Base-by-base conservation (phyloP, 2,888 invertebrate species). In the Glyphotaelius pellucidus region DNA sequence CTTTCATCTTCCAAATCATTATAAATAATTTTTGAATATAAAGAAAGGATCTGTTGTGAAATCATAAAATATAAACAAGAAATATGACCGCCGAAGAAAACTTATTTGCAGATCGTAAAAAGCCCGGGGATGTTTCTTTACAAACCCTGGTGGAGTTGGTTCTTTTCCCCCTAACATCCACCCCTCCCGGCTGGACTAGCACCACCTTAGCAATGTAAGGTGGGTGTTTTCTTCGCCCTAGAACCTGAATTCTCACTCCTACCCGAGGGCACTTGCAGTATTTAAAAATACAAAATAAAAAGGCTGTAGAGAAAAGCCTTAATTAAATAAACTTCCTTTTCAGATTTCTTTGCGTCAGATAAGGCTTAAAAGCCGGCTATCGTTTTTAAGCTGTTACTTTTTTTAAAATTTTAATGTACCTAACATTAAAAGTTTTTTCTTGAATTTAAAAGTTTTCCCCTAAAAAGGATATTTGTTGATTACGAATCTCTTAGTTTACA, bases 201-300 rank as follows among this genome's bases (percentile, higher is more conserved):
- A 30, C 42, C 86, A 86, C 86, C 86, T 86, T 42, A 30, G 86
- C 38, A 86, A 86, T 86, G 42, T 86, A 86, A 86, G 31, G 83
- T 83, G 42, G 90, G 90, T 90, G 90, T 90, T 83, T 42, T 90
- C 83, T 84, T 47, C 52, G 25, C 83, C 42, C 30, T 42, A 47
- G 42, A 86, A 86, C 86, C 14, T 47, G 86, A 42, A 86, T 86
- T 86, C 47, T 86, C 86, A n/a, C 83, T 83, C 19, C 3, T 42
- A 86, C 86, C 86, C 47, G n/a, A 86, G 42, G 86, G 86, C 86
- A 38, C 86, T 86, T 47, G 38, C 42, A 86, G 86, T 86, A 86
- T 86, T 83, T 86, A 86, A 86, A 86, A 86, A 86, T 86, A 42
- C 42, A 86, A 86, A 35, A 86, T 86, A n/a, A 86, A 86, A 30